Evolutionary conservation across 1,140 invertebrate genomes (phyloP), one percentile per base, ranked within the genome.

Genomic region (Trichomalopsis sarcophagae): DNA sequence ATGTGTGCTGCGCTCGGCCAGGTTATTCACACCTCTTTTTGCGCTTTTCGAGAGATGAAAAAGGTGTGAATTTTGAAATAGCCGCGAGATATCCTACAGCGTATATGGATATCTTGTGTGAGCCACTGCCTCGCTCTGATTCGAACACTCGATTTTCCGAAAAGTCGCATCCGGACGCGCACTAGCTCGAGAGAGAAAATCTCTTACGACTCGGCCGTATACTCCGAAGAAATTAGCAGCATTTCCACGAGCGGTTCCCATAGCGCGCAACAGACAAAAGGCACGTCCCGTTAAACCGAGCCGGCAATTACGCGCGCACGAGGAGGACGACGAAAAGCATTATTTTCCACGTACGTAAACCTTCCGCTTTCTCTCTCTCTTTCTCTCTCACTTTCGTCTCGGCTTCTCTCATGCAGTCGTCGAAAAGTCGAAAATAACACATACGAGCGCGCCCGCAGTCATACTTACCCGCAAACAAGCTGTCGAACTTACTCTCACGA

Each of bases 381-480:
- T 0, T 10, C 44, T 3, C 76, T 55, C 33, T 36, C 33, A 0
- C 3, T 36, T 4, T 36, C 33, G 33, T 36, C 33, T 44, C 74
- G 2, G 74, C n/a, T n/a, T 75, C 40, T 33, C 23, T 33, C 14
- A 23, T 27, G 27, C 27, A 27, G 1, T 27, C 27, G 80, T 30
- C 76, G 27, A 69, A 78, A 71, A 84, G 62, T 47, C 33, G 21
- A 78, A 77, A 55, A 21, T 50, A 27, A 84, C 66, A 47, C 30
- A 44, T 2, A 33, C 4, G 2, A 7, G 3, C n/a, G n/a, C 47
- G n/a, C 47, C 17, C n/a, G 71, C 27, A n/a, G 71, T 47, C n/a
- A 9, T 27, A 33, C 33, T 44, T 40, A 21, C 68, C 17, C 30
- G 23, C 68, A 71, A 71, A 71, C 27, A 71, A 27, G 30, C 68